Evolutionary conservation across 2,888 invertebrate genomes (phyloP).

Genomic region (Melipona bicolor): DNA sequence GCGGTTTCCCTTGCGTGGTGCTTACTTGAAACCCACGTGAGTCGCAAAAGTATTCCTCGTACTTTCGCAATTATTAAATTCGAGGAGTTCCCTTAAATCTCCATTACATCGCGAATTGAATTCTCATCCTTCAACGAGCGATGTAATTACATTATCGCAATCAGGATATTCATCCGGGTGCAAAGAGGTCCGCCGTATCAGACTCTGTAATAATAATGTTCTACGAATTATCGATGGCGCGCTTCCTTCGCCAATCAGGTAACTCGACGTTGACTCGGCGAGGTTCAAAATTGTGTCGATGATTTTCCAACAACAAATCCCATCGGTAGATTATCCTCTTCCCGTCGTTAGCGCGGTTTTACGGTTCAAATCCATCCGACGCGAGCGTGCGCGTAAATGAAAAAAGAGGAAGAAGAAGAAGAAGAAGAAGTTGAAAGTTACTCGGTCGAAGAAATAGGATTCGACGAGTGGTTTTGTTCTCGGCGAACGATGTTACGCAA

Average conservation of each 20-base stretch:
- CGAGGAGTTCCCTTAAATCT: too few species aligned
- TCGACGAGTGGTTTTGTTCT: background rate
- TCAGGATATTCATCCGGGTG: too few species aligned
- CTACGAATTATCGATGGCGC: slow-evolving; percentile 50
- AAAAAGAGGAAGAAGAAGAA: slow-evolving; percentile 11
- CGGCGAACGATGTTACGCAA: slow-evolving; percentile 11
- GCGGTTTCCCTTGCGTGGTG: too few species aligned
- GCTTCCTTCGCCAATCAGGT: slow-evolving; percentile 16
- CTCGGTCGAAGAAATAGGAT: background rate
- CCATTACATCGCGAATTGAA: too few species aligned
- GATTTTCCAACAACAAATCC: slow-evolving; percentile 38
- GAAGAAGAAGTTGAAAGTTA: slow-evolving; percentile 13
- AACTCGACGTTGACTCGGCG: slow-evolving; percentile 2
- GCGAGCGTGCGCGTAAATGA: slow-evolving; percentile 9
- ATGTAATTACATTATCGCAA: too few species aligned
- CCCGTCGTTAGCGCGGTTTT: slow-evolving; percentile 74
- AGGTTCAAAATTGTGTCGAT: slow-evolving; percentile 42
- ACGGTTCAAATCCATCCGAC: background rate
- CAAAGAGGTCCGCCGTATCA: slow-evolving; percentile 25
- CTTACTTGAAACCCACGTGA: too few species aligned
- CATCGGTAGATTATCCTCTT: slow-evolving; percentile 75
- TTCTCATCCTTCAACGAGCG: too few species aligned
- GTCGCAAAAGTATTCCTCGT: too few species aligned
- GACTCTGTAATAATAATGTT: slow-evolving; percentile 23
- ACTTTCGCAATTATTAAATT: too few species aligned